Conservation (phyloP, 2,113 vertebrate genomes). For the Heterotilapia buettikoferi region DNA sequence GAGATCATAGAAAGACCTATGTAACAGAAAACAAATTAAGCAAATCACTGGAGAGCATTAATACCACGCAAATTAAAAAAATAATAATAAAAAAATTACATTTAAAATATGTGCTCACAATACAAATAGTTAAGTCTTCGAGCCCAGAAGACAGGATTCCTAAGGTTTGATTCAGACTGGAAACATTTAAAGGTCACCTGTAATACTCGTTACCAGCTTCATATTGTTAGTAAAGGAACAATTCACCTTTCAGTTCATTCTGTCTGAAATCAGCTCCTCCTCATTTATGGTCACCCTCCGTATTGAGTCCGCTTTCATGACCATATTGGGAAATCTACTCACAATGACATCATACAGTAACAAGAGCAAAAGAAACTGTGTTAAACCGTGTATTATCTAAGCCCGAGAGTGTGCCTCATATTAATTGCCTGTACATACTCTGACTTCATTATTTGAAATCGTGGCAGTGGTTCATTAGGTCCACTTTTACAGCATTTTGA, state of each 20-base stretch:
- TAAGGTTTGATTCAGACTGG: not conserved
- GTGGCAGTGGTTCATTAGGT: not conserved
- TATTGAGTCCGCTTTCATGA: not conserved
- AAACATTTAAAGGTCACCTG: not conserved
- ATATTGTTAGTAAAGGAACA: not conserved
- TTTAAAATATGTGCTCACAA: not conserved
- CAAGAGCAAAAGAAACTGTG: not conserved
- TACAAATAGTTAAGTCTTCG: not conserved
- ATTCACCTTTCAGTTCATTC: not conserved
- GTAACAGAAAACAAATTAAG: not conserved
- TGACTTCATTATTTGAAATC: accelerated
- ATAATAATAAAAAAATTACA: not conserved
- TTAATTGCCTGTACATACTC: not conserved
- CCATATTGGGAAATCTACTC: not conserved
- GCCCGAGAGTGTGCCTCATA: accelerated
- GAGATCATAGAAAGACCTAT: not conserved
- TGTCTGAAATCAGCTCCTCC: not conserved
- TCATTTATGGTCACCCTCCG: not conserved
- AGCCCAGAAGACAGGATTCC: not conserved
- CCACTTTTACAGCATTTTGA: not conserved
- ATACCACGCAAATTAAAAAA: accelerated
- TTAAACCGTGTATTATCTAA: not conserved
- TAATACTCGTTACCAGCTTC: not conserved
- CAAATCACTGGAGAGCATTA: not conserved
- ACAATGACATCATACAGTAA: not conserved